phyloP scores from a whole-genome alignment of 2,888 invertebrate species.

The Buathra laborator region DNA sequence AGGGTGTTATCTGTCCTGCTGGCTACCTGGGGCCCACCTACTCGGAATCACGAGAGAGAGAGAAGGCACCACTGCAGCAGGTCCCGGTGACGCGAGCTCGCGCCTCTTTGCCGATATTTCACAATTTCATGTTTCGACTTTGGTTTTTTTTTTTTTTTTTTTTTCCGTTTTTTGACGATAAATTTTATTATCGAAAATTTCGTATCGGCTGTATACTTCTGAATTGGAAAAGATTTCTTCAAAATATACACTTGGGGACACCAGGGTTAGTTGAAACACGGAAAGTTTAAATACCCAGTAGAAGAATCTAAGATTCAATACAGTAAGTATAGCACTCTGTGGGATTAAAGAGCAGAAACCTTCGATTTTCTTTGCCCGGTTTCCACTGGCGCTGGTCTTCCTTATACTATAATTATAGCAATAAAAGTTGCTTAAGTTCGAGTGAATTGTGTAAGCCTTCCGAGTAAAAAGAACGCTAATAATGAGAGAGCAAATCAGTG shows the following conservation, averaged over 20 bases:
- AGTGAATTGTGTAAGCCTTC: background rate
- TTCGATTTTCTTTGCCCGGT: too few species aligned
- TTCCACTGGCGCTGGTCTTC: conserved; percentile 5
- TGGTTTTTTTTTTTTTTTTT: background rate
- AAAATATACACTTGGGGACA: too few species aligned
- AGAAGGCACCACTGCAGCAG: conserved; percentile 38
- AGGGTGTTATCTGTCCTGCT: conserved; percentile 84
- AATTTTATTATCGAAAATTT: background rate
- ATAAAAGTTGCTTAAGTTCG: background rate
- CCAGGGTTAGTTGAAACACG: too few species aligned
- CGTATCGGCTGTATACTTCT: too few species aligned
- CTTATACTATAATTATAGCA: conserved; percentile 35
- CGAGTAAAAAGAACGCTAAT: background rate
- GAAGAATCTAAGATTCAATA: too few species aligned
- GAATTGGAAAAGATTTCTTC: background rate
- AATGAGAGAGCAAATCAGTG: conserved; percentile 55
- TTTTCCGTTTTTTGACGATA: background rate
- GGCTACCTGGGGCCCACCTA: conserved; percentile 85
- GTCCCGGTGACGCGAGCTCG: conserved; percentile 25
- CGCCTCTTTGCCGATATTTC: conserved; percentile 37
- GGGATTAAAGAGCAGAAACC: too few species aligned
- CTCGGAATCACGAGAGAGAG: conserved; percentile 82
- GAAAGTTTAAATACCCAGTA: too few species aligned
- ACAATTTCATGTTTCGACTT: conserved; percentile 1
- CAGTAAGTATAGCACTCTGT: too few species aligned